Percentiles rank a stretch among this genome's conserved stretches.
These are phyloP conservation scores for Napeogenes inachia DNA, from an alignment of 2,888 invertebrate genomes.

Conservation along the genomic window DNA sequence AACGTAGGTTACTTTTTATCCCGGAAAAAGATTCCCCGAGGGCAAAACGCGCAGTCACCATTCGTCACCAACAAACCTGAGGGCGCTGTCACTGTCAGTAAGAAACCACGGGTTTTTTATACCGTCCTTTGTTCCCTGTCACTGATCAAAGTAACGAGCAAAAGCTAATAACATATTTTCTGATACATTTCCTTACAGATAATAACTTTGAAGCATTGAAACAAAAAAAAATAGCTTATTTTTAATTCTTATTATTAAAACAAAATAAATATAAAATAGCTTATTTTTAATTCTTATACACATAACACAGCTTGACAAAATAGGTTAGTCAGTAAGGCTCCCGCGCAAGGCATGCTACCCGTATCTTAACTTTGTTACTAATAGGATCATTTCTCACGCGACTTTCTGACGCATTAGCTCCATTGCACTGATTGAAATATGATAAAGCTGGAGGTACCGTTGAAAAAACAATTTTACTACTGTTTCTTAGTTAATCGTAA, in stretches of 20 bases:
- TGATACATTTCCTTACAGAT: no score
- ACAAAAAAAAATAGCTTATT: background rate
- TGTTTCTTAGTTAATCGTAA: no score
- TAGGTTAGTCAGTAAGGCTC: background rate
- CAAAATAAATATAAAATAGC: no score
- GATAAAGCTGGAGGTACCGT: constrained; percentile 5
- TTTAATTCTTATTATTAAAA: background rate
- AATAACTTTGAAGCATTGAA: no score
- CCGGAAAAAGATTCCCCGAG: no score
- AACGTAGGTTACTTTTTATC: no score
- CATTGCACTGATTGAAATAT: constrained; percentile 14
- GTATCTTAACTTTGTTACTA: constrained; percentile 9
- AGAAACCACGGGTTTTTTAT: no score
- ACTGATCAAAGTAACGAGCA: no score
- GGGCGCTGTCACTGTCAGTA: no score
- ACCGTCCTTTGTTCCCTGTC: no score
- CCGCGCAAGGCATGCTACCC: background rate
- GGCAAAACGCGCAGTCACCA: background rate
- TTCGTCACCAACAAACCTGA: no score
- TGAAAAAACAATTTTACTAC: constrained; percentile 1
- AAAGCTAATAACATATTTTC: no score
- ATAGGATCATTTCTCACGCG: constrained; percentile 28
- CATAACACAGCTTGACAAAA: background rate
- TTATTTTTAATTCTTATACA: background rate
- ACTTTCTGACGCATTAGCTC: constrained; percentile 13